Evolutionary conservation across 2,797 vertebrate genomes (phyloP).

Genomic region (Anniella stebbinsi): DNA sequence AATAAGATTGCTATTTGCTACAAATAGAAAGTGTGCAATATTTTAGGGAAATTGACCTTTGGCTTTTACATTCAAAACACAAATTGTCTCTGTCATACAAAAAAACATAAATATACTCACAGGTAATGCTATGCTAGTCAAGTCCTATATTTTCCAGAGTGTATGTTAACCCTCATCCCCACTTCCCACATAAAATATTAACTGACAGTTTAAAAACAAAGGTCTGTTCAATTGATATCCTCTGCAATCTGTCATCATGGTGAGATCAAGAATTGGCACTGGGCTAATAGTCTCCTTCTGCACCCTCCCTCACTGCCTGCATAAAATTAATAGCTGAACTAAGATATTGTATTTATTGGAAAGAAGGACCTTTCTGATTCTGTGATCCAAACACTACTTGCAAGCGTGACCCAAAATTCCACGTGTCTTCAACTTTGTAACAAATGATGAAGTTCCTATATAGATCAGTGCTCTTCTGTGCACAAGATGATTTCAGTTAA

Average conservation of each 20-base stretch:
- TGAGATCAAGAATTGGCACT: neutral
- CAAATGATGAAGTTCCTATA: neutral
- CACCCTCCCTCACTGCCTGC: neutral
- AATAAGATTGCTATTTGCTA: conserved; percentile 21
- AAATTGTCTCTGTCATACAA: neutral
- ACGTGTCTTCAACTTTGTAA: neutral
- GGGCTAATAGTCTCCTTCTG: neutral
- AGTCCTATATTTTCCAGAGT: neutral
- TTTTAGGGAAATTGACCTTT: neutral
- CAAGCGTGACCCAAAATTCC: neutral
- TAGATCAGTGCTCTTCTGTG: neutral
- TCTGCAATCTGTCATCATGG: neutral
- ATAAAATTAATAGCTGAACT: neutral
- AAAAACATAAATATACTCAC: neutral
- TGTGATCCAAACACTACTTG: neutral
- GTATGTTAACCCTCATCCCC: neutral
- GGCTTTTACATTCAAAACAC: neutral
- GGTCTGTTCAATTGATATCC: neutral
- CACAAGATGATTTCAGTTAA: neutral
- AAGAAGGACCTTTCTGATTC: neutral
- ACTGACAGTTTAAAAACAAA: neutral
- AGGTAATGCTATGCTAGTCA: conserved; percentile 12
- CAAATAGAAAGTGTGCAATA: neutral
- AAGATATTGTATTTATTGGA: neutral
- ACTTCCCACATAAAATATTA: conserved; percentile 3